Base-by-base conservation (phyloP, 2,113 vertebrate species). In the Cavia aperea region DNA sequence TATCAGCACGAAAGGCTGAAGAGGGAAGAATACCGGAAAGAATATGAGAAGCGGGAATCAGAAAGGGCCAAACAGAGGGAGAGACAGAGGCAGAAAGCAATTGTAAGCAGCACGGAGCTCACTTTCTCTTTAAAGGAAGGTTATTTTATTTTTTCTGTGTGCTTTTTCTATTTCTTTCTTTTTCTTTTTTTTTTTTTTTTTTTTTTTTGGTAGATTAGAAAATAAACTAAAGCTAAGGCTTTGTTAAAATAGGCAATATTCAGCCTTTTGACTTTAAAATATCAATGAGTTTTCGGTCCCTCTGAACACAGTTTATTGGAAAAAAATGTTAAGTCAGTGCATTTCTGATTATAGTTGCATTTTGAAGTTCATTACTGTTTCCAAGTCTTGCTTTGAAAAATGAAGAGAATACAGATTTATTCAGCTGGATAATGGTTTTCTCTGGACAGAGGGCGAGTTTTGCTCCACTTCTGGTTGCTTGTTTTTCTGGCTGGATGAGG, bases 1-100 rank as follows among this genome's bases (percentile, higher is more conserved):
- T 99, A 99, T 98, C 98, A 99, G 97, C 98, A 99, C 62, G 99
- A 99, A 97, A 98, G 98, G 97, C 98, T 99, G 97, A 99, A 98
- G 98, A 98, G 98, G 97, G 99, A 99, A 97, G 99, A 99, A 96
- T 98, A 99, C 95, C 98, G 97, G 95, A 98, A 97, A 97, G 98
- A 99, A 97, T 98, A 98, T 95, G 99, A 99, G 98, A 99, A 99
- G 97, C 98, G 98, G 96, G 99, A 99, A 98, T 98, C 98, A 46
- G 99, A 99, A 96, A 98, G 98, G 97, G 98, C 98, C 95, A 99
- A 98, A 96, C 99, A 99, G 97, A 98, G 99, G 95, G 99, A 99
- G 96, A 98, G 98, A 92, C 98, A 99, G 96, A 98, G 97, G 94
- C 98, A 99, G 96, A 99, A 99, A 98, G 99, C 99, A 97, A 98